Conservation (phyloP, 2,797 vertebrate species). For the Columba guinea region DNA sequence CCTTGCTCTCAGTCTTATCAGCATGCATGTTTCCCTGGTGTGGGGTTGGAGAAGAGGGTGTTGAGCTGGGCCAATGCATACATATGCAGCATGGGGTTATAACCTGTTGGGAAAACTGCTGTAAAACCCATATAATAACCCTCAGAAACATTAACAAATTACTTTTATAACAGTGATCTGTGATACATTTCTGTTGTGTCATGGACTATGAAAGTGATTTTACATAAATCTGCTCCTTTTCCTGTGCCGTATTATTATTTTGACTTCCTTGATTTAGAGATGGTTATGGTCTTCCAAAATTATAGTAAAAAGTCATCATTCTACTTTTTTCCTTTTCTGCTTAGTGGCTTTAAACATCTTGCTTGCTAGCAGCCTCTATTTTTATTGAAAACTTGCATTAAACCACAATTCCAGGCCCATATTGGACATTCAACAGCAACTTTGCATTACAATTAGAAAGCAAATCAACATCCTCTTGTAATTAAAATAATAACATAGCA, state of each 20-base stretch:
- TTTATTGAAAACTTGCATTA: slow-evolving; percentile 20
- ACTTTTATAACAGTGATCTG: neutral
- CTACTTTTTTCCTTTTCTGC: neutral
- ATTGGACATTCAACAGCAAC: slow-evolving; percentile 20
- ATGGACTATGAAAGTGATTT: neutral
- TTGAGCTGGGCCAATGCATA: neutral
- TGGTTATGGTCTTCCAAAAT: neutral
- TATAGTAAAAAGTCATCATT: neutral
- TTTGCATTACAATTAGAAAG: slow-evolving; percentile 26
- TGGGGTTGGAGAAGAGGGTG: accelerated
- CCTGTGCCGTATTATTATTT: neutral
- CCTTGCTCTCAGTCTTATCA: neutral
- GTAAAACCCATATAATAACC: neutral
- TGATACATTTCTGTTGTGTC: neutral
- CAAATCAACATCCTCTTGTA: slow-evolving; percentile 12
- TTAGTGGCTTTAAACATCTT: neutral
- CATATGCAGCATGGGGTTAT: accelerated
- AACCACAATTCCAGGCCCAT: slow-evolving; percentile 24
- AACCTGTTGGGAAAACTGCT: neutral
- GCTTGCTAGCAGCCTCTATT: neutral
- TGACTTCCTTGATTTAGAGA: neutral
- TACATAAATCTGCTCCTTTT: neutral
- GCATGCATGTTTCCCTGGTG: neutral
- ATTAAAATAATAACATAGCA: slow-evolving; percentile 57
- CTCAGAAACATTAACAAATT: neutral